Percentiles rank a stretch among this genome's conserved stretches.
Evolutionary conservation across 2,113 vertebrate species (phyloP).

Genomic region (Alosa alosa): DNA sequence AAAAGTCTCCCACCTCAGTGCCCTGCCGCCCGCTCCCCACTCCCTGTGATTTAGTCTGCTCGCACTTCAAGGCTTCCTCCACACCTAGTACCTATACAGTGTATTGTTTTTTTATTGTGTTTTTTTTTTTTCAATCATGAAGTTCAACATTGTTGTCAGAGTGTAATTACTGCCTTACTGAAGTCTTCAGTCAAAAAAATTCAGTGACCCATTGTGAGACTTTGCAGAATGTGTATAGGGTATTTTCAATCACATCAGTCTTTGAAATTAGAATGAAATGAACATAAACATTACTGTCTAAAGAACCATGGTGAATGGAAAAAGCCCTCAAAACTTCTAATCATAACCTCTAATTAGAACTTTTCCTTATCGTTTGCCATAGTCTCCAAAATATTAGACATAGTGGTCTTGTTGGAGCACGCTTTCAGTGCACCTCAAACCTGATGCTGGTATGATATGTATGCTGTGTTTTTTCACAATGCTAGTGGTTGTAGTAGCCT

Average conservation of each 20-base stretch:
- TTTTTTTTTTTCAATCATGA: no score
- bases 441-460: neutral
- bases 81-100: neutral
- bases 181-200: neutral
- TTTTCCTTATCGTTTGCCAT: neutral
- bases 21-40: neutral
- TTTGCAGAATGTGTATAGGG: no score
- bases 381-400: neutral
- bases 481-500: no score
- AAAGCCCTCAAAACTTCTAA: neutral
- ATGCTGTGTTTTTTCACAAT: no score
- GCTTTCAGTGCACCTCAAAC: neutral
- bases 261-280: neutral
- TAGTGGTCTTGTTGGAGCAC: neutral
- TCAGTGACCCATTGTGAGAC: neutral
- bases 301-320: no score
- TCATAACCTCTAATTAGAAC: no score
- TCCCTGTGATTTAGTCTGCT: neutral
- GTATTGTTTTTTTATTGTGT: neutral
- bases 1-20: constrained; percentile 22
- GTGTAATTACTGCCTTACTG: neutral
- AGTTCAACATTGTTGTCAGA: neutral
- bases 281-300: neutral
- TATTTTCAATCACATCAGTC: neutral
- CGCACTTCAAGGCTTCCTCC: neutral